Conservation (phyloP, 2,113 vertebrate species). For the Pelodiscus sinensis region DNA sequence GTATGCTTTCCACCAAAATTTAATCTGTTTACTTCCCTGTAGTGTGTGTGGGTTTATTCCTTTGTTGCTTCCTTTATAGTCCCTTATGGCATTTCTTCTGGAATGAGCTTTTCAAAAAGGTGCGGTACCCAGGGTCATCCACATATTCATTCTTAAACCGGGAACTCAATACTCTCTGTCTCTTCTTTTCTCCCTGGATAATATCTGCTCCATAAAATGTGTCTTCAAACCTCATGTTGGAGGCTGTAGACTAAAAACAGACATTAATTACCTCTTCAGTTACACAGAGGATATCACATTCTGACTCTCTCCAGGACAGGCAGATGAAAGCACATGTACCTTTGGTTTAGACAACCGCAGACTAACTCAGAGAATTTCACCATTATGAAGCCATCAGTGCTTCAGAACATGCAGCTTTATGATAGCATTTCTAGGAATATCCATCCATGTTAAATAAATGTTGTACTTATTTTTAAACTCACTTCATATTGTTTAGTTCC, state of each 20-base stretch:
- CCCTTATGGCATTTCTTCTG: slow-evolving; percentile 86
- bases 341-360: neutral
- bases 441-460: neutral
- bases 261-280: slow-evolving; percentile 14
- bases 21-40: neutral
- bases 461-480: neutral
- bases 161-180: slow-evolving; percentile 91
- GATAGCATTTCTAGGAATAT: neutral
- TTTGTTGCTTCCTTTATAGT: slow-evolving; percentile 69
- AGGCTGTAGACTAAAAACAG: slow-evolving; percentile 91
- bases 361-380: neutral
- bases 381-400: neutral
- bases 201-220: slow-evolving; percentile 87
- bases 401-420: neutral
- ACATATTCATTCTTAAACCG: slow-evolving; percentile 95
- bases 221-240: slow-evolving; percentile 96
- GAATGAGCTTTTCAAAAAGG: slow-evolving; percentile 83
- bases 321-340: neutral
- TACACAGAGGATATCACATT: neutral
- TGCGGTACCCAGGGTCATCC: slow-evolving; percentile 88
- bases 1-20: neutral
- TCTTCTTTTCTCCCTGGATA: slow-evolving; percentile 91
- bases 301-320: neutral
- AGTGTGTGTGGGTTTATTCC: neutral
- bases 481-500: neutral